Evolutionary conservation across 2,888 invertebrate species (phyloP).

Genomic region (Caradrina clavipalpis): DNA sequence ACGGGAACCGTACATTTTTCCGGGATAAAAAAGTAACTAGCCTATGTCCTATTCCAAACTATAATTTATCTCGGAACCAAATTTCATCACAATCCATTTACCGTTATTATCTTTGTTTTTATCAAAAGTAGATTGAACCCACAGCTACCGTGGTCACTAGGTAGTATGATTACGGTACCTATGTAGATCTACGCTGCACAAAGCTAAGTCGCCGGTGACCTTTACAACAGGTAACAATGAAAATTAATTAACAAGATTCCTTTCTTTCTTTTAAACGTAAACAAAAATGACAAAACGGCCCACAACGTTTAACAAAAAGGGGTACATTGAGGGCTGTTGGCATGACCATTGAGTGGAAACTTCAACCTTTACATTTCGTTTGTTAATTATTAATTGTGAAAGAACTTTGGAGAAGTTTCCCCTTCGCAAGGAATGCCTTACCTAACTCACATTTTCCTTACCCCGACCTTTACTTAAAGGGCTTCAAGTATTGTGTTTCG

Average conservation of each 20-base stretch:
- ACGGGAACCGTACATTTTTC: too few relatives aligned
- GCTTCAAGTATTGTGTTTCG: conserved; percentile 13
- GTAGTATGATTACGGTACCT: too few relatives aligned
- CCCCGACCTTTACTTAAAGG: conserved; percentile 4
- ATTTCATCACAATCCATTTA: too few relatives aligned
- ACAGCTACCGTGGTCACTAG: too few relatives aligned
- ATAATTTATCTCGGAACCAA: too few relatives aligned
- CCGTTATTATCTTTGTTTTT: too few relatives aligned
- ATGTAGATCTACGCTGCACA: not conserved
- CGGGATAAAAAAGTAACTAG: too few relatives aligned
- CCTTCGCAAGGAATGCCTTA: not conserved
- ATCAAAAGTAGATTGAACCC: too few relatives aligned
- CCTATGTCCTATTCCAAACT: too few relatives aligned
- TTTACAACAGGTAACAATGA: not conserved
- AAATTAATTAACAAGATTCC: not conserved
- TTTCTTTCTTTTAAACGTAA: not conserved
- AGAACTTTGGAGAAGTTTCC: conserved; percentile 6
- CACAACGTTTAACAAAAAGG: not conserved
- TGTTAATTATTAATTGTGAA: not conserved
- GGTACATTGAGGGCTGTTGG: not conserved
- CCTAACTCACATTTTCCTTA: not conserved
- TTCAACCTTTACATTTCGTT: conserved; percentile 5
- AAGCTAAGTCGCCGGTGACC: not conserved
- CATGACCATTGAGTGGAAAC: not conserved
- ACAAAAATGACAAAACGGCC: not conserved